These are phyloP conservation scores for Panthera leo DNA, from an alignment of 2,113 vertebrate genomes.

Conservation along the genomic window DNA sequence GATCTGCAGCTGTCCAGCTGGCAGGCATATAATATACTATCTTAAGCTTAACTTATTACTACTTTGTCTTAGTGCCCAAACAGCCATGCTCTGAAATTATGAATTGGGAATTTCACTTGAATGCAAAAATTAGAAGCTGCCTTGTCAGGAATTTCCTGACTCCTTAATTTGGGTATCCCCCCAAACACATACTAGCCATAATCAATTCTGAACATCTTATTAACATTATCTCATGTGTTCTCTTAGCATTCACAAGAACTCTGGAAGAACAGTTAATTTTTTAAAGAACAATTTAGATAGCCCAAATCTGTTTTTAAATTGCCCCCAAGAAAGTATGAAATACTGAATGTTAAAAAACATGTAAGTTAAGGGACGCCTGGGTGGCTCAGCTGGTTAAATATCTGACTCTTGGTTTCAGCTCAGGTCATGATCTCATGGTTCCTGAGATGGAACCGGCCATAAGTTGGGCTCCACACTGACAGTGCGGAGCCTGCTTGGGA, in stretches of 20 bases:
- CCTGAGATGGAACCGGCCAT: too few species aligned
- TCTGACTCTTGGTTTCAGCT: too few species aligned
- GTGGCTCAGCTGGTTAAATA: too few species aligned
- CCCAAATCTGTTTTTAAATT: background rate
- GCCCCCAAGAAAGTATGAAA: background rate
- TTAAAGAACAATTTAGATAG: background rate
- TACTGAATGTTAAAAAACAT: background rate
- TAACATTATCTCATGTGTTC: conserved; percentile 3
- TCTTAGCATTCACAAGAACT: conserved; percentile 15
- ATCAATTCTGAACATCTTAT: background rate
- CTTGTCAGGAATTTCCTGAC: background rate
- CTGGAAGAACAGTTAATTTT: background rate
- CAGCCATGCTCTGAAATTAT: background rate
- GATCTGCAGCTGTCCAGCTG: background rate
- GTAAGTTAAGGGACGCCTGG: background rate
- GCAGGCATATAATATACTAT: background rate
- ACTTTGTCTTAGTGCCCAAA: background rate
- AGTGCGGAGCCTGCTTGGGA: too few species aligned
- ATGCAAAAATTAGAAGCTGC: background rate
- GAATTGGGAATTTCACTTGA: background rate
- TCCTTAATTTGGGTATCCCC: background rate
- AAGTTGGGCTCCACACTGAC: too few species aligned
- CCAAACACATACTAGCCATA: background rate
- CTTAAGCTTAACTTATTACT: background rate
- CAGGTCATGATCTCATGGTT: too few species aligned